Conservation (phyloP, 2,797 vertebrate species). For the Semotilus atromaculatus region DNA sequence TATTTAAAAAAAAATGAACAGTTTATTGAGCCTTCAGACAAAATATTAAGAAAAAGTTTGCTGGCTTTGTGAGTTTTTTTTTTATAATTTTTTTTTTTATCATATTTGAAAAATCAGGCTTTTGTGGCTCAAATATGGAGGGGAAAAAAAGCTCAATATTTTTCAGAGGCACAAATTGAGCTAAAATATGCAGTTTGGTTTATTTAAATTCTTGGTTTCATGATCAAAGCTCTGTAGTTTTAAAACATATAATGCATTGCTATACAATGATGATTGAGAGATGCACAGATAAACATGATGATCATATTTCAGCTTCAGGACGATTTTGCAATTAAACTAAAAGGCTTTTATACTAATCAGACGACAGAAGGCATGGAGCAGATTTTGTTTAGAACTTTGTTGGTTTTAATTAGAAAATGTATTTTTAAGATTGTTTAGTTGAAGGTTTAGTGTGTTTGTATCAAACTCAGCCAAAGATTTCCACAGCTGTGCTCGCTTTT, state of each 20-base stretch:
- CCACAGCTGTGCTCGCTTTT: background rate
- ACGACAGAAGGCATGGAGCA: background rate
- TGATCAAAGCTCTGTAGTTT: background rate
- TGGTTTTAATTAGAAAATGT: background rate
- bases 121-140: background rate
- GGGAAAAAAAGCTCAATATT: too few relatives aligned
- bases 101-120: background rate
- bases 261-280: background rate
- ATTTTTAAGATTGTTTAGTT: background rate
- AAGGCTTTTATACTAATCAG: background rate
- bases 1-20: too few relatives aligned
- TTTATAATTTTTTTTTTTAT: background rate
- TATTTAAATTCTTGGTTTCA: background rate
- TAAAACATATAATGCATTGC: background rate
- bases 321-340: background rate
- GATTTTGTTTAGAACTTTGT: background rate
- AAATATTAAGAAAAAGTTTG: too few relatives aligned
- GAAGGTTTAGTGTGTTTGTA: background rate
- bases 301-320: background rate
- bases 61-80: too few relatives aligned
- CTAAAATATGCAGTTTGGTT: too few relatives aligned
- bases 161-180: too few relatives aligned
- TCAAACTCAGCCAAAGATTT: slow-evolving; percentile 27
- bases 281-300: too few relatives aligned
- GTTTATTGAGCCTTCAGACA: too few relatives aligned